A percentile compares a stretch with the other conserved stretches of the same genome.
These are phyloP conservation scores for Drosophila incognita DNA, from an alignment of 2,888 invertebrate species.

Conservation along the genomic window DNA sequence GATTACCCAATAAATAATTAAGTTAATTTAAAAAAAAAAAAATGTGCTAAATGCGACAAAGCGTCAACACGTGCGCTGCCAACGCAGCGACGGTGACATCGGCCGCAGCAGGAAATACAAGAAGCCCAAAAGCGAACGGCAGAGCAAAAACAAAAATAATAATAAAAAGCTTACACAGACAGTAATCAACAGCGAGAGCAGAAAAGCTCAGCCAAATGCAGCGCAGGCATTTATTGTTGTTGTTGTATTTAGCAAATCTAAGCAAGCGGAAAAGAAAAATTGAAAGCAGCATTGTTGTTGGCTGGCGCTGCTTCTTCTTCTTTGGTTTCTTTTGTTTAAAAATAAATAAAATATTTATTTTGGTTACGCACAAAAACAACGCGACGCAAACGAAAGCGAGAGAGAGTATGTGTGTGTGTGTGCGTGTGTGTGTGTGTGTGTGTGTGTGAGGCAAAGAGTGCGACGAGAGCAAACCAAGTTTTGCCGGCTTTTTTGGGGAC, in stretches of 20 bases:
- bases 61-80: constrained; percentile 65
- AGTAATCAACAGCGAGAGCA: constrained; percentile 17
- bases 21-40: constrained; percentile 1
- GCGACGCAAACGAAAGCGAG: constrained; percentile 19
- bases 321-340: constrained; percentile 66
- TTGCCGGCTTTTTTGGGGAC: constrained; percentile 56
- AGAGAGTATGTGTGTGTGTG: constrained; percentile 1
- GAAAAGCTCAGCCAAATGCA: constrained; percentile 56
- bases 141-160: constrained; percentile 17
- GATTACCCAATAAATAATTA: constrained; percentile 44
- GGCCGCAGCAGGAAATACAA: constrained; percentile 69
- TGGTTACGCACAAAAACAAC: constrained; percentile 53
- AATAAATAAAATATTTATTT: constrained; percentile 71
- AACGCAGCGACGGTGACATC: constrained; percentile 29
- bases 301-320: constrained; percentile 15
- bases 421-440: constrained; percentile 2
- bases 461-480: constrained; percentile 19
- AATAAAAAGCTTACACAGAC: constrained; percentile 18
- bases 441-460: constrained; percentile 4
- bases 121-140: constrained; percentile 51
- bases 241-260: constrained; percentile 67
- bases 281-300: constrained; percentile 69
- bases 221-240: constrained; percentile 42
- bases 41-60: constrained; percentile 26
- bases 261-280: constrained; percentile 71